phyloP scores from a whole-genome alignment of 2,113 vertebrate species.

The Neotoma lepida region DNA sequence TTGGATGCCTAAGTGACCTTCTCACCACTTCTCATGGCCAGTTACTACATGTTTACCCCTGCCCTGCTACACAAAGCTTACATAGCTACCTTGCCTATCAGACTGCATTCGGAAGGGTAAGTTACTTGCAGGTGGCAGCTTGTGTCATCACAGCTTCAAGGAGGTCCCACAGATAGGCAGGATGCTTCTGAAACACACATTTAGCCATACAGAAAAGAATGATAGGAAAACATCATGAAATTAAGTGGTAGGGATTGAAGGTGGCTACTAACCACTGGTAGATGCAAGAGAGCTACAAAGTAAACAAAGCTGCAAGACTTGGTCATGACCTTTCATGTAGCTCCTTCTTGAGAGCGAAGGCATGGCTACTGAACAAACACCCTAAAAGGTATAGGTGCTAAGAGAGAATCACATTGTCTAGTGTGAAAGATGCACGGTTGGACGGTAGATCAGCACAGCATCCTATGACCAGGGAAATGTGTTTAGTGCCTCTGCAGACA shows the following conservation, averaged over 20 bases:
- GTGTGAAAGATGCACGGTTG: background rate
- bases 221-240: background rate
- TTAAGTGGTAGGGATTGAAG: background rate
- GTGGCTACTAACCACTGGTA: background rate
- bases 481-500: background rate
- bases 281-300: background rate
- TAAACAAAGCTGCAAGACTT: background rate
- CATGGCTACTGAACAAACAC: background rate
- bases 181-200: constrained; percentile 24
- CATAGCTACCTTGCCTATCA: background rate
- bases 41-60: background rate
- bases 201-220: background rate
- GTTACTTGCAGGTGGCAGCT: background rate
- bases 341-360: background rate
- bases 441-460: background rate
- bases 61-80: background rate
- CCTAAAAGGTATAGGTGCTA: background rate
- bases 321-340: background rate
- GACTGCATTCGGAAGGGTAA: background rate
- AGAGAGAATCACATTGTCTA: background rate
- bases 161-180: background rate
- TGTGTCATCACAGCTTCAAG: background rate
- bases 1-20: background rate
- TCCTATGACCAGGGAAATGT: background rate
- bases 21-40: background rate